Conservation (phyloP, 2,113 vertebrate species). For the Dinomys branickii region DNA sequence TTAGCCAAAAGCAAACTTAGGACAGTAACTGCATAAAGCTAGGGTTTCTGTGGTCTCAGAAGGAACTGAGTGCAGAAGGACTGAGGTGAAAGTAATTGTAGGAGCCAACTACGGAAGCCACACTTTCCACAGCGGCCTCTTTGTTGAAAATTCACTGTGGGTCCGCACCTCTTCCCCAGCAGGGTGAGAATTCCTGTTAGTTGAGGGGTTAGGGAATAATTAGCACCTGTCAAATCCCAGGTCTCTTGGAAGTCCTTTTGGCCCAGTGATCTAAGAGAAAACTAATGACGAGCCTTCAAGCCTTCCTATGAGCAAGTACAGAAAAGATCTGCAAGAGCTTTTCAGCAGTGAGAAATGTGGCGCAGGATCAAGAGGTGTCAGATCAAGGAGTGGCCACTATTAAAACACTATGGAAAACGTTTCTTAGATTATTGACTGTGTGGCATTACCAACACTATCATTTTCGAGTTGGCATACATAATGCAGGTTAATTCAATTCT, state of each 20-base stretch:
- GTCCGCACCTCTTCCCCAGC: background rate
- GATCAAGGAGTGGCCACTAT: background rate
- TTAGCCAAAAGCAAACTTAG: constrained; percentile 4
- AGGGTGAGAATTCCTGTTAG: constrained; percentile 53
- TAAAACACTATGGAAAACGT: constrained; percentile 12
- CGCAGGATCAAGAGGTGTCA: background rate
- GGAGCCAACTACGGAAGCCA: background rate
- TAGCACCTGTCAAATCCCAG: constrained; percentile 55
- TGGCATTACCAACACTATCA: background rate
- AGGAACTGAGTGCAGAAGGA: background rate
- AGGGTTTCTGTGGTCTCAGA: background rate
- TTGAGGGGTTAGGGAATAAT: constrained; percentile 45
- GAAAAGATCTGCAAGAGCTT: background rate
- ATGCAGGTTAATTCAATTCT: constrained; percentile 14
- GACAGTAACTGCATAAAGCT: background rate
- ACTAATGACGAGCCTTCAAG: background rate
- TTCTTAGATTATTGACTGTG: background rate
- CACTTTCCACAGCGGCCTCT: background rate
- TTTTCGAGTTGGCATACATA: background rate
- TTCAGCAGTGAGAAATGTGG: background rate
- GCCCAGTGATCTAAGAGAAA: constrained; percentile 42
- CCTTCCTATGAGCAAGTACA: background rate
- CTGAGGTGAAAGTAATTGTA: constrained; percentile 55
- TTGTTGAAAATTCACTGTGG: background rate
- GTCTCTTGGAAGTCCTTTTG: constrained; percentile 48